Evolutionary conservation across 2,888 invertebrate species (phyloP), one percentile per base, ranked within the genome.

Genomic region (Eilema sororculum): DNA sequence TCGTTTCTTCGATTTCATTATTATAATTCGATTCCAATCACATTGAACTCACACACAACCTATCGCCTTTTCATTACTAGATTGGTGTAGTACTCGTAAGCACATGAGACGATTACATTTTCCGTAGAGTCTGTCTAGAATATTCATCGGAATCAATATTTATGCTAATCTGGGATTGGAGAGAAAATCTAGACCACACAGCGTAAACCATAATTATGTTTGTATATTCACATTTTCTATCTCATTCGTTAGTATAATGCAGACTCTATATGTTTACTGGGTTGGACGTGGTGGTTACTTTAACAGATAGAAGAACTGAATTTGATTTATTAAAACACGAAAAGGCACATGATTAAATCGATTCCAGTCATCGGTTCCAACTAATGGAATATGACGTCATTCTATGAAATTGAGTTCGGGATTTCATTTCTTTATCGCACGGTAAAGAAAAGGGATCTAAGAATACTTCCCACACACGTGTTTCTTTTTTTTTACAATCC

Each of bases 131-230:
- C 22, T n/a, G n/a, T 33, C 33, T 33, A 46, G 30, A 66, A 61
- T 65, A 62, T 61, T 65, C 57, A 58, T 46, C 46, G 30, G 24
- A 59, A 46, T 58, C 66, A 63, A 63, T 66, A 70, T 58, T 65
- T 70, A 70, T 70, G 70, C 62, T 62, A 62, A 70, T 70, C 58
- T 46, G 56, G 28, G 37, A 63, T 66, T 66, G 33, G 12, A 30
- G 57, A 63, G 58, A 46, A 69, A 60, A 60, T 65, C 58, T 61
- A 57, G 22, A 37, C 16, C 20, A 37, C n/a, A 20, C 57, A 20
- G 22, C 10, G 52, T 33, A 25, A 56, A 24, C 33, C 56, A 12
- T 61, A 30, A 67, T 52, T 22, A 30, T 28, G 22, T 46, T 52
- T 61, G 33, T 37, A 22, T 56, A 60, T 33, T 62, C 25, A 61